These are phyloP conservation scores for Aulostomus chinensis DNA, from an alignment of 2,797 vertebrate species.

Conservation along the genomic window DNA sequence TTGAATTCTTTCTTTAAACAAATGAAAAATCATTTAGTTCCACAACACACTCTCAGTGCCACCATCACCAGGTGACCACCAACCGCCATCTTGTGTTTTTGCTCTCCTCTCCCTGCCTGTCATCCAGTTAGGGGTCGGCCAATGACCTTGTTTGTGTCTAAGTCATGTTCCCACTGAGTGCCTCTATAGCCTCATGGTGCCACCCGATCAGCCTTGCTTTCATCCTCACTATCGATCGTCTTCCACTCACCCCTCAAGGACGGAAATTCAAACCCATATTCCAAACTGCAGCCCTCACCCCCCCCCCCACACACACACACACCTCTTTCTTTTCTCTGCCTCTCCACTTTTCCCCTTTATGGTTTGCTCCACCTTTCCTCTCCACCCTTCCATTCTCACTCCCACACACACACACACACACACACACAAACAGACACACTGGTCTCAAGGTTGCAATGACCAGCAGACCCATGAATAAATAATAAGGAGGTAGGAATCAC, in stretches of 20 bases:
- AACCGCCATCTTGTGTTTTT: constrained; percentile 9
- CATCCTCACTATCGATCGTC: constrained; percentile 78
- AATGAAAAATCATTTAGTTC: no score
- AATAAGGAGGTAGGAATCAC: constrained; percentile 81
- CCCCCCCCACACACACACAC: constrained; percentile 33
- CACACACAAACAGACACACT: constrained; percentile 18
- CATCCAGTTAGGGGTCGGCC: constrained; percentile 57
- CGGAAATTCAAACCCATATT: constrained; percentile 80
- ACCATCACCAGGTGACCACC: no score
- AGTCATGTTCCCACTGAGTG: constrained; percentile 64
- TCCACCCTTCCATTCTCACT: constrained; percentile 28
- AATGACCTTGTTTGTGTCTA: constrained; percentile 80
- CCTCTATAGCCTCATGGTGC: constrained; percentile 64
- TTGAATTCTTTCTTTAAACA: no score
- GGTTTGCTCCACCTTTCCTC: constrained; percentile 41
- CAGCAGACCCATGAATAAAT: constrained; percentile 85
- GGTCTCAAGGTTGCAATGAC: constrained; percentile 84
- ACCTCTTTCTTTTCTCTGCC: constrained; percentile 45
- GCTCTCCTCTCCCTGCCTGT: constrained; percentile 8
- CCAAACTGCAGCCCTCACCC: constrained; percentile 62
- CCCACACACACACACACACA: constrained; percentile 18
- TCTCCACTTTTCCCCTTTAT: constrained; percentile 58
- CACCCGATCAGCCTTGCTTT: constrained; percentile 80
- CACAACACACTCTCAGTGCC: no score
- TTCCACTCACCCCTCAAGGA: constrained; percentile 80